A percentile compares a stretch with the other conserved stretches of the same genome.
Evolutionary conservation across 2,888 invertebrate species (phyloP).

Genomic region (Chelonus formosanus): DNA sequence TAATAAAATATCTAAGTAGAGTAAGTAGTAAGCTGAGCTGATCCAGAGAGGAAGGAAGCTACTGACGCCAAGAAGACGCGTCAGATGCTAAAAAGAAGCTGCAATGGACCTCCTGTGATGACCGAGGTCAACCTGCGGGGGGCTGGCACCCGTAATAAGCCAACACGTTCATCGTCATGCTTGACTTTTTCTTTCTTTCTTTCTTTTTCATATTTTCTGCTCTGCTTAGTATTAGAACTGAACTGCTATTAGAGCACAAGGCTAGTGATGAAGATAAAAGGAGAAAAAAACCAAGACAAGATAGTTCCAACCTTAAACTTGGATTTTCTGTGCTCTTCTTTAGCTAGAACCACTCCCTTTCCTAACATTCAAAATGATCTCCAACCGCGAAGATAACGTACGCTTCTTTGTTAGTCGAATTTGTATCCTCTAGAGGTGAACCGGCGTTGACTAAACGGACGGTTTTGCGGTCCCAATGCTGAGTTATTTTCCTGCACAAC

Average conservation of each 20-base stretch:
- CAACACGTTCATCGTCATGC: conserved; percentile 47
- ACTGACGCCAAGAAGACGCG: conserved; percentile 45
- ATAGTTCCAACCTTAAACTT: neutral
- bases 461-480: conserved; percentile 46
- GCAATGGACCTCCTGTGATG: conserved; percentile 48
- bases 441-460: conserved; percentile 51
- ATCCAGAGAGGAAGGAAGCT: conserved; percentile 28
- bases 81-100: conserved; percentile 44
- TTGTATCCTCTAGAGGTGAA: conserved; percentile 55
- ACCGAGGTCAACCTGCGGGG: conserved; percentile 55
- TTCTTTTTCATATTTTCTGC: conserved; percentile 36
- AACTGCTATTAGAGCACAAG: conserved; percentile 12
- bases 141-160: conserved; percentile 60
- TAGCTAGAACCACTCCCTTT: neutral
- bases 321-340: neutral
- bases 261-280: conserved; percentile 1
- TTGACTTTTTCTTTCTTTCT: conserved; percentile 35
- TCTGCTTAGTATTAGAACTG: conserved; percentile 26
- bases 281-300: conserved; percentile 8
- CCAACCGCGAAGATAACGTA: conserved; percentile 58
- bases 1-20: too few species aligned
- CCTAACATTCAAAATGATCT: conserved; percentile 32
- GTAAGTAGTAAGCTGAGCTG: neutral
- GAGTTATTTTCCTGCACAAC: neutral
- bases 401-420: conserved; percentile 57